Evolutionary conservation across 2,888 invertebrate genomes (phyloP), one percentile per base, ranked within the genome.

Genomic region (Pardosa pseudoannulata): DNA sequence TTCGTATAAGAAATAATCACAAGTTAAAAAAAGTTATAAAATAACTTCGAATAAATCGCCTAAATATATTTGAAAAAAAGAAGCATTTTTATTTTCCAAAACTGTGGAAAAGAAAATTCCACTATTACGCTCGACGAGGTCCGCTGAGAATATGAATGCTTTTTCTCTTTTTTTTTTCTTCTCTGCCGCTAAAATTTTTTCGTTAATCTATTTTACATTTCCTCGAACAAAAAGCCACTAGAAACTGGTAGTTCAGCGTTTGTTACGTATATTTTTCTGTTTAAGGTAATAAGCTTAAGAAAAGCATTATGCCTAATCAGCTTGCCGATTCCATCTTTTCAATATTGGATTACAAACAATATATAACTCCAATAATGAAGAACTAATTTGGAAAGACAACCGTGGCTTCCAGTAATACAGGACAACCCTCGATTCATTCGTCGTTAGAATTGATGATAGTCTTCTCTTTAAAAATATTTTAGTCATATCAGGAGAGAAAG

Each of bases 171-270:
- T 56, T 56, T 56, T 80, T 75, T 75, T 65, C 39, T 75, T 27
- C 64, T 79, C 70, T 71, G 41, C 64, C 71, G 65, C 65, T 67
- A 70, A 79, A 80, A 72, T 46, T 71, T 80, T 28, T 46, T 46
- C 80, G 81, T 81, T 81, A 81, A 81, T 81, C 81, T 81, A 81
- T 81, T 81, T 81, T 81, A 41, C 39, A 31, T 81, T 74, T 46
- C 23, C 56, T 23, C 56, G 56, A 56, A 56, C 56, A 56, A 56
- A 56, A 56, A 56, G 56, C 56, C 23, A 56, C 56, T 56, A 23
- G 23, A 56, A 56, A 23, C 23, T 23, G 56, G 56, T 56, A 56
- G 23, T 56, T 56, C 56, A 23, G 56, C 56, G 56, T 56, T 56
- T 56, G 56, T 67, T 75, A 16, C 50, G 29, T 62, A 16, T 65